Base-by-base conservation (phyloP, 2,888 invertebrate genomes). In the Lithosia quadra region DNA sequence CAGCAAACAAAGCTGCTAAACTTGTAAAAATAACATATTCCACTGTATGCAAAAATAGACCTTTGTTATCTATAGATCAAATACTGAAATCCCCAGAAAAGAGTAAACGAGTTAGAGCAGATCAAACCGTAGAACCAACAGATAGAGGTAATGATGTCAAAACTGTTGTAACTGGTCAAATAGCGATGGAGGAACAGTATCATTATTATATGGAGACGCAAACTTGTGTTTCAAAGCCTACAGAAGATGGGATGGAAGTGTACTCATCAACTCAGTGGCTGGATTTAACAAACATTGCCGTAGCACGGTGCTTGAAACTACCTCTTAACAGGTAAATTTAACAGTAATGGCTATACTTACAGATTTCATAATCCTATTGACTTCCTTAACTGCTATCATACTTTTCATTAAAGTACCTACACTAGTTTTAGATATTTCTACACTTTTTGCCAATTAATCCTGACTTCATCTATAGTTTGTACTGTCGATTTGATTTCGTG, bases 171-270 rank as follows among this genome's bases (percentile, higher is more conserved):
- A 85, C 80, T 72, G 97, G 97, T 0, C 91, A 87, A 21, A 91
- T 95, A 56, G 90, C 95, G 39, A 86, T 95, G 65, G 96, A 95
- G 18, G 87, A 93, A 15, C 98, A 98, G 83, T 97, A 96, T 83
- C 97, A 97, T 87, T 97, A 96, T 76, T 95, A 96, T 21, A 97
- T 97, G 97, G 98, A 98, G 85, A 96, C 96, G 0, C 96, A 97
- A 72, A 94, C 94, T 0, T 96, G 96, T 82, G 93, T 96, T 1
- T 95, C 96, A 28, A 86, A 95, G 36, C 97, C 97, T 0, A 93
- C 92, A 1, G 98, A 98, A 84, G 97, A 97, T 84, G 97, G 96
- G 0, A 88, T 97, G 77, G 96, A 97, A 74, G 95, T 97, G 1
- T 95, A 94, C 81, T 89, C 96, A 0, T 82, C 96, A 0, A 91